Base-by-base conservation (phyloP, 2,888 invertebrate genomes). In the Dioctria linearis region DNA sequence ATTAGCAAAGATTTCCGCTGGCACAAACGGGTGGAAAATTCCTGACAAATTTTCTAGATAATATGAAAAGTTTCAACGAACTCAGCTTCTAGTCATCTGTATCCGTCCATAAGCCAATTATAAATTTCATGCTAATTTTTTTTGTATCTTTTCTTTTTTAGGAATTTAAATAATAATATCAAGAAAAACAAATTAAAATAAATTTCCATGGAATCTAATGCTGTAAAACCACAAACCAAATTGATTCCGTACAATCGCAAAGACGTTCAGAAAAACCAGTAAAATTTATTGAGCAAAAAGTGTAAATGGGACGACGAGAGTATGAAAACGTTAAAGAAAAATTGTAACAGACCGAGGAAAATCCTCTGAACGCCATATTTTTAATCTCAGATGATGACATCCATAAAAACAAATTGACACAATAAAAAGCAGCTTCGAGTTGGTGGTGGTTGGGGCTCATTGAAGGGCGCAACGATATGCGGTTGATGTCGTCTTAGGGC, bases 381-480 rank as follows among this genome's bases (percentile, higher is more conserved):
- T 84, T 84, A 84, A 84, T 84, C 84, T 84, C 83, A 84, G 84
- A 83, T 83, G 83, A 84, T 84, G 83, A 83, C 82, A 82, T 81
- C 83, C 83, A 83, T 84, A 84, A 84, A 84, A 84, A 83, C 80
- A 83, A 84, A 84, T 84, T 83, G 84, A 84, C 84, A 84, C 83
- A 83, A 84, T 84, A 84, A 84, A 84, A 78, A 78, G 54, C 51
- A 67, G 79, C 67, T 69, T 51, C 78, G 39, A 49, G 61, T 63
- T 78, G 78, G 49, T 49, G 78, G 63, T 46, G 25, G 25, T 25
- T 25, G 25, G 25, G 25, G 25, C 25, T 63, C 78, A 78, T 63
- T 63, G 71, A 61, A 49, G 63, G 61, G 49, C 78, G 61, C 49
- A 78, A 13, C 49, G 78, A 78, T 66, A 43, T 78, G 78, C 51